A percentile compares a stretch with the other conserved stretches of the same genome.
Conservation (phyloP, 2,888 invertebrate genomes). For the Arctia plantaginis region DNA sequence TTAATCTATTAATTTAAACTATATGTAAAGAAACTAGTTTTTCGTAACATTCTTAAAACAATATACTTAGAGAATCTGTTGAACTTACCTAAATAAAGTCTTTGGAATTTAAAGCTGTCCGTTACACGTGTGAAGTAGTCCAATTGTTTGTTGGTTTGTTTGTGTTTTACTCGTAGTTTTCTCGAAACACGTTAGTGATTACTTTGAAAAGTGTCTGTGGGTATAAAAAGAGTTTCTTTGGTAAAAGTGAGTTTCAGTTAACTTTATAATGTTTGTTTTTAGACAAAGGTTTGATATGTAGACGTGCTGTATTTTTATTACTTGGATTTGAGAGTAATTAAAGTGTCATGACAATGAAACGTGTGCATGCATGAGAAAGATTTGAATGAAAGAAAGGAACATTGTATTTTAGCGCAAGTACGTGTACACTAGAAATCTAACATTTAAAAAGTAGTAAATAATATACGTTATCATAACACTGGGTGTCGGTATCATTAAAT, state of each 20-base stretch:
- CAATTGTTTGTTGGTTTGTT: conserved; percentile 22
- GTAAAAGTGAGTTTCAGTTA: not conserved
- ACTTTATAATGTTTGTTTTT: not conserved
- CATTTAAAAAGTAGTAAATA: no score
- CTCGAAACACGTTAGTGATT: conserved; percentile 21
- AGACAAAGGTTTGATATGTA: not conserved
- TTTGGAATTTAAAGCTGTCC: conserved; percentile 29
- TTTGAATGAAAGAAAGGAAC: no score
- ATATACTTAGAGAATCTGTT: conserved; percentile 44
- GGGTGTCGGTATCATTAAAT: no score
- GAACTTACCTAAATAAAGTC: conserved; percentile 37
- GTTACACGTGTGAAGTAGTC: conserved; percentile 22
- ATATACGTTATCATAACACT: no score
- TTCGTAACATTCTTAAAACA: conserved; percentile 48
- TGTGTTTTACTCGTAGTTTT: conserved; percentile 14
- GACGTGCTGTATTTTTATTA: not conserved
- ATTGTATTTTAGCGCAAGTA: no score
- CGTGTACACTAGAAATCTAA: no score
- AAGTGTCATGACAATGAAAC: no score
- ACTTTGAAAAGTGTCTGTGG: conserved; percentile 12
- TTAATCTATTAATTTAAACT: not conserved
- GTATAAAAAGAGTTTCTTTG: conserved; percentile 5
- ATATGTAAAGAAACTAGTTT: conserved; percentile 40
- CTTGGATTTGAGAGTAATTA: not conserved
- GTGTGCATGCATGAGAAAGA: no score